Base-by-base conservation (phyloP, 2,797 vertebrate species). In the Corythornis leucogaster region DNA sequence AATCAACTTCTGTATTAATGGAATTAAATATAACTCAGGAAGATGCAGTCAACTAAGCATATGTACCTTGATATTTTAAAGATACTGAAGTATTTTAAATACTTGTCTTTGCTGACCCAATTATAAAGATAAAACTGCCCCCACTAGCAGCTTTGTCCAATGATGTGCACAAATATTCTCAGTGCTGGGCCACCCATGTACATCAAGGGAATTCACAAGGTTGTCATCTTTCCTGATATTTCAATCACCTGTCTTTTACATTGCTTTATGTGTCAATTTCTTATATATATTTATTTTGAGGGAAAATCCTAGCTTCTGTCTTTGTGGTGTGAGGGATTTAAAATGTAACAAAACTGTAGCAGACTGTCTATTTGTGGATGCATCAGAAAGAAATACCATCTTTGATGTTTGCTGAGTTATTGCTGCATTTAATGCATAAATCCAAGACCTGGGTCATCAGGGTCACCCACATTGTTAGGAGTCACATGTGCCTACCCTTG, bases 111-210 rank as follows among this genome's bases (percentile, higher is more conserved):
- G 7, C 38, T 76, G 75, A 43, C 50, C 50, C 7, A 8, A 71
- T 18, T 8, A 30, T 30, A 33, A 20, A 46, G 45, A 67, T 45
- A 38, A 64, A 84, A 59, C 57, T 70, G 24, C 4, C 8, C 57
- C 50, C 2, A 46, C 19, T 69, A 35, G 66, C 53, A 83, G 30
- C 50, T 2, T 1, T 5, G 1, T 35, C 35, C 1, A 2, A 1
- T 53, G 35, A 80, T 57, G 33, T n/a, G 22, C 22, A 19, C 24
- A 50, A 57, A 14, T 7, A 9, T 48, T 70, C 76, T 50, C 14
- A 51, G 59, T 31, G 63, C 31, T 53, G n/a, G 15, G 15, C n/a
- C 25, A 62, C 11, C 18, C 21, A 11, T 58, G 26, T 67, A 80
- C 74, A 57, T 80, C 40, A 87, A 50, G 45, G 31, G 13, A 74